Conservation (phyloP, 2,113 vertebrate genomes). For the Pomatostomus ruficeps region DNA sequence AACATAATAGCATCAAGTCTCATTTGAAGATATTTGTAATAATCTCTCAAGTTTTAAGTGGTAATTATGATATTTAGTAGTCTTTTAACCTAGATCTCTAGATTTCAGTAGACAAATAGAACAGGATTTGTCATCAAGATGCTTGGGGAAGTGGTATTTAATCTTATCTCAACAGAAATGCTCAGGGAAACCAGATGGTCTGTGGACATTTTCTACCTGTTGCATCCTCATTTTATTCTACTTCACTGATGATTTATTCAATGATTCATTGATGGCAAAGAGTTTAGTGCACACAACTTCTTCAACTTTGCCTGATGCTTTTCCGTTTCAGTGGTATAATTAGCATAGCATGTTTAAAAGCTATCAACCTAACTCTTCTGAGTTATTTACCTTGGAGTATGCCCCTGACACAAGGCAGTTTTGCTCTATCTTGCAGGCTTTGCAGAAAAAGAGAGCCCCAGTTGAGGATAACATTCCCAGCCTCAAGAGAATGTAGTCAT, state of each 20-base stretch:
- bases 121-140: not conserved
- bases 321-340: not conserved
- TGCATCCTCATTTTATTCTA: not conserved
- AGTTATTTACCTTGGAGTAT: not conserved
- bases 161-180: not conserved
- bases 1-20: not conserved
- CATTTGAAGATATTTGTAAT: not conserved
- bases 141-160: not conserved
- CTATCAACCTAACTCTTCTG: not conserved
- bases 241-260: not conserved
- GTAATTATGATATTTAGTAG: not conserved
- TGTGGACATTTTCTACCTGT: not conserved
- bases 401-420: not conserved
- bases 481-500: not conserved
- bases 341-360: not conserved
- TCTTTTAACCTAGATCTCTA: not conserved
- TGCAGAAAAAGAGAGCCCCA: not conserved
- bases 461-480: not conserved
- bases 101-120: not conserved
- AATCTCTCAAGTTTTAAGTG: not conserved
- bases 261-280: not conserved
- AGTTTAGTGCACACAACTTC: not conserved
- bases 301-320: not conserved
- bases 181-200: not conserved
- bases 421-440: not conserved